A percentile compares a stretch with the other conserved stretches of the same genome.
Conservation (phyloP, 1,140 invertebrate genomes). For the Drosophila teissieri region DNA sequence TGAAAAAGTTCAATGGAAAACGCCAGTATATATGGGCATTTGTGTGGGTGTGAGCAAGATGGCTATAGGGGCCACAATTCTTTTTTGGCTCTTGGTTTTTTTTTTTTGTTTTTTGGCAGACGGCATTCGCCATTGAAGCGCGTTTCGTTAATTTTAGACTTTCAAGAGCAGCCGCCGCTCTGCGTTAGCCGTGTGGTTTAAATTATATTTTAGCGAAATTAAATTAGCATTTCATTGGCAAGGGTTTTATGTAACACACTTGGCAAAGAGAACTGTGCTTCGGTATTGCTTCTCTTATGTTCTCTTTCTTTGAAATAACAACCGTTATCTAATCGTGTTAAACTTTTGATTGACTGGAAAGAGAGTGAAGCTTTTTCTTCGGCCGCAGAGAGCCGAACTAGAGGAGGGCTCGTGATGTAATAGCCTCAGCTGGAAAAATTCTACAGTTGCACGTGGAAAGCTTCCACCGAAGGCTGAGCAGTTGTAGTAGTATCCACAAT, state of each 20-base stretch:
- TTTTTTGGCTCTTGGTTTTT: background rate
- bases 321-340: constrained; percentile 44
- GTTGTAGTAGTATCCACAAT: constrained; percentile 27
- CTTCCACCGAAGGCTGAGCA: constrained; percentile 18
- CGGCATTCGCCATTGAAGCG: constrained; percentile 59
- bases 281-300: constrained; percentile 1
- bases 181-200: constrained; percentile 7
- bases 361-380: constrained; percentile 13
- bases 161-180: constrained; percentile 45
- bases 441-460: constrained; percentile 47
- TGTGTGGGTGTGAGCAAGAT: constrained; percentile 20
- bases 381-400: background rate
- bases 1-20: constrained; percentile 42
- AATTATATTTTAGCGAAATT: constrained; percentile 46
- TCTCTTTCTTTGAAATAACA: constrained; percentile 20
- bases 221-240: constrained; percentile 64
- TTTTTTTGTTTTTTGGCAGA: constrained; percentile 13
- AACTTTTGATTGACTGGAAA: constrained; percentile 15
- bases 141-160: constrained; percentile 68
- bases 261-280: constrained; percentile 29
- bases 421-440: constrained; percentile 41
- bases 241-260: constrained; percentile 67
- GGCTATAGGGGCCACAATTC: constrained; percentile 24
- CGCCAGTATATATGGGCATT: constrained; percentile 7
- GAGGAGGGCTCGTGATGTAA: constrained; percentile 62